Conservation (phyloP, 2,113 vertebrate genomes). For the Petrocephalus microphthalmus region DNA sequence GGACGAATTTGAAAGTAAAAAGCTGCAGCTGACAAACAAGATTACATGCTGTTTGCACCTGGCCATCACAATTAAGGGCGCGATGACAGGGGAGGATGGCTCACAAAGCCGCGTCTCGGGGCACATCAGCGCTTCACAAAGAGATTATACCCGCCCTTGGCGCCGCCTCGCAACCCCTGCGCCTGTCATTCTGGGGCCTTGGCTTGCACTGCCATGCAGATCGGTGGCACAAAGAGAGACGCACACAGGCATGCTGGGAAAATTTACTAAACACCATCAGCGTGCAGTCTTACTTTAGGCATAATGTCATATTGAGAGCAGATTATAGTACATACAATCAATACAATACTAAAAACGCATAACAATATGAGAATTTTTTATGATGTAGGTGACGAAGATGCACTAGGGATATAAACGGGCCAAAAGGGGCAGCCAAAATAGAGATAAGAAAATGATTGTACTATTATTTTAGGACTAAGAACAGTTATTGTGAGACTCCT, state of each 20-base stretch:
- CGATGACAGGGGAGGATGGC: constrained; percentile 53
- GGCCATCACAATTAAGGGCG: constrained; percentile 58
- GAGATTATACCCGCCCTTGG: constrained; percentile 41
- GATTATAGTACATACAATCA: background rate
- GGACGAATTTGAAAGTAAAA: constrained; percentile 58
- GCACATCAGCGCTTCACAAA: constrained; percentile 51
- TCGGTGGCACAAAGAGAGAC: background rate
- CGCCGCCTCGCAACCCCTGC: constrained; percentile 17
- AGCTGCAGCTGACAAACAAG: constrained; percentile 56
- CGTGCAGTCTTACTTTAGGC: background rate
- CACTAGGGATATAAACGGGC: background rate
- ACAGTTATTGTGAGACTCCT: background rate
- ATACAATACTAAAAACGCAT: background rate
- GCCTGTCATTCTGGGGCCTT: constrained; percentile 40
- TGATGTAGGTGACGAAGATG: background rate
- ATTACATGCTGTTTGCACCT: constrained; percentile 66
- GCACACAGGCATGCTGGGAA: background rate
- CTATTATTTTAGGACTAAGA: background rate
- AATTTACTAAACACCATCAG: background rate
- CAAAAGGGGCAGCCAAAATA: no score
- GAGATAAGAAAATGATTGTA: background rate
- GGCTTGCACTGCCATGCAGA: background rate
- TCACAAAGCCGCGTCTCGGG: constrained; percentile 57
- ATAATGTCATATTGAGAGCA: background rate
- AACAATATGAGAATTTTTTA: background rate